phyloP scores from a whole-genome alignment of 2,797 vertebrate species.

The Paguma larvata region DNA sequence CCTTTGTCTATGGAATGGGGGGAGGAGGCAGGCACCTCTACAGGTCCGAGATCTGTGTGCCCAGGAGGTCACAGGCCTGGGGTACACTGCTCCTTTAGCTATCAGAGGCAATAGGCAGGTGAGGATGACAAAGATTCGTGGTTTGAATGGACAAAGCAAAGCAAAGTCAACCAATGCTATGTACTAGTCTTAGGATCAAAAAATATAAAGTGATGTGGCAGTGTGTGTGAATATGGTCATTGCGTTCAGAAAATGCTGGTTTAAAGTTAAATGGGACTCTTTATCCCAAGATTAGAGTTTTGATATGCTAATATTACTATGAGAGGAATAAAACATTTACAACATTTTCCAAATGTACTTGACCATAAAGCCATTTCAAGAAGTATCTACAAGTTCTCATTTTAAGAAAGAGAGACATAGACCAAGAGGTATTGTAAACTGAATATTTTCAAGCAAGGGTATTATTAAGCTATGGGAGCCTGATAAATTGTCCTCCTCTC shows the following conservation, averaged over 20 bases:
- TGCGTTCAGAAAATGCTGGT: neutral
- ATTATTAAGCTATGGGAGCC: neutral
- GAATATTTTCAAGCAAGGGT: neutral
- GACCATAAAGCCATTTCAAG: neutral
- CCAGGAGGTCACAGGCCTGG: neutral
- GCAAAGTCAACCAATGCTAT: neutral
- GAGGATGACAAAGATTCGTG: neutral
- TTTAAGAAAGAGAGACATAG: neutral
- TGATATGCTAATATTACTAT: neutral
- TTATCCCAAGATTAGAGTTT: neutral
- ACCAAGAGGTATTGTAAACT: neutral
- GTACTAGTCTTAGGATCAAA: neutral
- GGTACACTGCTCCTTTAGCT: neutral
- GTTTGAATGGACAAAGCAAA: neutral
- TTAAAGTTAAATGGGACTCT: neutral
- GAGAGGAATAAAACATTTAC: neutral
- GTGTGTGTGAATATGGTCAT: neutral
- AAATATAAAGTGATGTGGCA: neutral
- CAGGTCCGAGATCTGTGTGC: neutral
- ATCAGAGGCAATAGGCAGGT: neutral
- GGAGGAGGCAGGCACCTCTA: neutral
- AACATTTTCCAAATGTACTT: neutral
- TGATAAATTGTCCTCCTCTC: neutral
- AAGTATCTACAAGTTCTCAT: neutral
- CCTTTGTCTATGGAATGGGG: neutral